A percentile compares a stretch with the other conserved stretches of the same genome.
These are phyloP conservation scores for Adela reaumurella DNA, from an alignment of 2,888 invertebrate species.

Conservation along the genomic window DNA sequence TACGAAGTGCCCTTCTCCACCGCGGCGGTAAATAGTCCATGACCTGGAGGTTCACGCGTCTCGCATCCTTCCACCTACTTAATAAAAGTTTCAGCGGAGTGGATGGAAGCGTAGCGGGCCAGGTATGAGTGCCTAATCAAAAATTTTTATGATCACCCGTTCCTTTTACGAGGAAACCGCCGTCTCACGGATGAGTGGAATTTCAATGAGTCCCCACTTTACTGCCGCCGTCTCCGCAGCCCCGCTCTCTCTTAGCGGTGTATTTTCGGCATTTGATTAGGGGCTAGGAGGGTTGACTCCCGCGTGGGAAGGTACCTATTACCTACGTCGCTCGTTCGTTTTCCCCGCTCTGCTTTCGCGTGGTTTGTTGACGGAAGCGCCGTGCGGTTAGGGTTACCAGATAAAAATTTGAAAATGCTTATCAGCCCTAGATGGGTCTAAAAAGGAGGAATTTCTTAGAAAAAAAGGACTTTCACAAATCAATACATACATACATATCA, in stretches of 20 bases:
- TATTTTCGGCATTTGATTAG: not conserved
- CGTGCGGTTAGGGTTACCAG: too few relatives aligned
- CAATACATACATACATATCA: too few relatives aligned
- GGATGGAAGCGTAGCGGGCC: not conserved
- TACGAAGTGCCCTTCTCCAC: not conserved
- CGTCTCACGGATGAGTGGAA: not conserved
- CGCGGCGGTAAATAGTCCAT: not conserved
- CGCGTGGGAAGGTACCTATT: not conserved
- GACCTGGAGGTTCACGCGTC: too few relatives aligned
- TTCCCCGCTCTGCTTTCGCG: too few relatives aligned
- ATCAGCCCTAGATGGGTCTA: too few relatives aligned
- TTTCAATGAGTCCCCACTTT: constrained; percentile 3
- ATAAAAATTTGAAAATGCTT: too few relatives aligned
- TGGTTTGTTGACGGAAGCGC: too few relatives aligned
- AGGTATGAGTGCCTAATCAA: constrained; percentile 35
- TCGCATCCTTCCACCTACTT: not conserved
- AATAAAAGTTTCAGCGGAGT: not conserved
- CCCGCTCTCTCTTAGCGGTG: not conserved
- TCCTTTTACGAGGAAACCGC: constrained; percentile 33
- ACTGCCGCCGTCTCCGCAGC: constrained; percentile 1
- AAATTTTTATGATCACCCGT: constrained; percentile 53
- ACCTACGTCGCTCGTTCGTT: too few relatives aligned
- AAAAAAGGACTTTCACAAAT: too few relatives aligned
- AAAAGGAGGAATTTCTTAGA: too few relatives aligned
- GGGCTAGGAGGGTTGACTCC: not conserved